Base-by-base conservation (phyloP, 2,888 invertebrate species). In the Odontocerum albicorne region DNA sequence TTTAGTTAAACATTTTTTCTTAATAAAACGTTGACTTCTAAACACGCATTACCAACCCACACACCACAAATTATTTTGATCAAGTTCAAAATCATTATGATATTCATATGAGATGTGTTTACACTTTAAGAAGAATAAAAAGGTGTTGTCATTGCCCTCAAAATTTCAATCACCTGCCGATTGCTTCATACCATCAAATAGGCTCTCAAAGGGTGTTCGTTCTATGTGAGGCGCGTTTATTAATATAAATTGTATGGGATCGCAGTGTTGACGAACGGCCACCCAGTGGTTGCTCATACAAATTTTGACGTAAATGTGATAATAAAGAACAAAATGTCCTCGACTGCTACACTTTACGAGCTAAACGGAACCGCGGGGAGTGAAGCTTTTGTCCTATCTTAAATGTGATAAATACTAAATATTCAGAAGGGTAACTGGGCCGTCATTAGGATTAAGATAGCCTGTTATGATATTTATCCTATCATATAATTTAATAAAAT, bases 241-340 rank as follows among this genome's bases (percentile, higher is more conserved):
- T 42, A 12, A 12, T 8, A 42, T 15, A 16, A n/a, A n/a, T 39
- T 39, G 16, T 17, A 4, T 39, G 39, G n/a, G 17, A 16, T 39
- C n/a, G n/a, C n/a, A n/a, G n/a, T n/a, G 16, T 39, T 39, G 27
- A 15, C 36, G 46, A n/a, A 27, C 27, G 46, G 36, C 46, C 46
- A 36, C 36, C 46, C 36, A 21, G n/a, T 21, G 8, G 4, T 33
- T n/a, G 33, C 17, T 19, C 32, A 17, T 21, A 44, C 33, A 33
- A 36, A 16, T 2, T 20, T 12, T 12, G 22, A 46, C 46, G 21
- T 16, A 46, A 46, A 46, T 46, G 46, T 33, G 19, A 13, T 36
- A 3, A 20, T 46, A 36, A 46, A 33, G 36, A 36, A 46, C 46
- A 45, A 32, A 17, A 33, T 33, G 45, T 22, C 46, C 13, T 35